Evolutionary conservation across 2,797 vertebrate genomes (phyloP), one percentile per base, ranked within the genome.

Genomic region (Arnoldichthys spilopterus): DNA sequence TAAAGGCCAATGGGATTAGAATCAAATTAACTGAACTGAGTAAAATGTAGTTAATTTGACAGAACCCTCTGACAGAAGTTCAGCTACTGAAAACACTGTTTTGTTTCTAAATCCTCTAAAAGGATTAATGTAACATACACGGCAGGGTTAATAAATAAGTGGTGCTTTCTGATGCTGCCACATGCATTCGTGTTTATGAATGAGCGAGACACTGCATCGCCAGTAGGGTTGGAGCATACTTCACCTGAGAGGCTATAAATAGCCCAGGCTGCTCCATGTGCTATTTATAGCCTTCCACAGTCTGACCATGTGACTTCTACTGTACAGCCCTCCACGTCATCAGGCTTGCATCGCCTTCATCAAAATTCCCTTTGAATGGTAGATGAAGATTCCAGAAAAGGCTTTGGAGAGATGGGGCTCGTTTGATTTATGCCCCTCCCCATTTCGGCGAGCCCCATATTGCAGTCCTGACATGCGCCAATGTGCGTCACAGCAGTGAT

Each of bases 221-320:
- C 69, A 71, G 61, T 47, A 76, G n/a, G 18, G 9, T 56, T 64
- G 45, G 22, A 66, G 24, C 24, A 2, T 76, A 68, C 20, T 76
- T 83, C 70, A 83, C 81, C 63, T 76, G 63, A 73, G 66, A 43
- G 37, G n/a, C 26, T 82, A 69, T 78, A 82, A 80, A 72, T 74
- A 82, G 70, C 61, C 51, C 24, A 37, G 12, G 6, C 61, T 66
- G 28, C 68, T 81, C 0, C 20, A 22, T 12, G 20, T 24, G 40
- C 63, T 81, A 81, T 76, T 81, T 76, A 81, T 76, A 76, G 51
- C 40, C 24, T 26, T 63, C 58, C 47, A 63, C 34, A 37, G 20
- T 47, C 16, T 11, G 26, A 32, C 45, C 45, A 63, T 70, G 32
- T 75, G 64, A 71, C 78, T 63, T 71, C 28, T 45, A 75, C 56